These are phyloP conservation scores for Catharus ustulatus DNA, from an alignment of 2,797 vertebrate genomes.

Conservation along the genomic window DNA sequence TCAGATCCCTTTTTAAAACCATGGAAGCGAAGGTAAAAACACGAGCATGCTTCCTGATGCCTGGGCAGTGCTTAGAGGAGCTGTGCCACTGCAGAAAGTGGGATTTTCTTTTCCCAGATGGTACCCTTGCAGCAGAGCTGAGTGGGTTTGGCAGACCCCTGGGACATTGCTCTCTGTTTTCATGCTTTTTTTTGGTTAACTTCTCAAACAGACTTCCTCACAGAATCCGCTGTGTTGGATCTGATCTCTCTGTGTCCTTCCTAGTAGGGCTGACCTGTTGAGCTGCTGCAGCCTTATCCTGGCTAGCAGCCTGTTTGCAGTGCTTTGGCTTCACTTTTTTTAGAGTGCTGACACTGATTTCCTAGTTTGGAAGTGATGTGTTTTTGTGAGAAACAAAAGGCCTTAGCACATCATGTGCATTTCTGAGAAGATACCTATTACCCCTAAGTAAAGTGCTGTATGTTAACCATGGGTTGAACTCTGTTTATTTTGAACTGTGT, in stretches of 20 bases:
- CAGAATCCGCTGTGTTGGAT: neutral
- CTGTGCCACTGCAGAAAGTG: neutral
- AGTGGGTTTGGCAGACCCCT: neutral
- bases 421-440: neutral
- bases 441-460: neutral
- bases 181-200: neutral
- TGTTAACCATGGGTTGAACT: neutral
- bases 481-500: neutral
- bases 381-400: neutral
- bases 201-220: neutral
- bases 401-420: accelerated
- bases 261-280: neutral
- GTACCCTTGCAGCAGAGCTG: neutral
- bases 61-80: accelerated
- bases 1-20: neutral
- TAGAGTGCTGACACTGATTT: neutral
- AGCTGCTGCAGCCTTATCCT: neutral
- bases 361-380: neutral
- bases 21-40: neutral
- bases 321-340: neutral
- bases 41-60: neutral
- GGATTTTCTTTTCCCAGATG: neutral
- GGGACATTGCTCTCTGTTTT: neutral
- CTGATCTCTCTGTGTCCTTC: neutral
- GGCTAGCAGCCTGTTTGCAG: neutral